Conservation (phyloP, 2,113 vertebrate genomes). For the Globicephala melas region DNA sequence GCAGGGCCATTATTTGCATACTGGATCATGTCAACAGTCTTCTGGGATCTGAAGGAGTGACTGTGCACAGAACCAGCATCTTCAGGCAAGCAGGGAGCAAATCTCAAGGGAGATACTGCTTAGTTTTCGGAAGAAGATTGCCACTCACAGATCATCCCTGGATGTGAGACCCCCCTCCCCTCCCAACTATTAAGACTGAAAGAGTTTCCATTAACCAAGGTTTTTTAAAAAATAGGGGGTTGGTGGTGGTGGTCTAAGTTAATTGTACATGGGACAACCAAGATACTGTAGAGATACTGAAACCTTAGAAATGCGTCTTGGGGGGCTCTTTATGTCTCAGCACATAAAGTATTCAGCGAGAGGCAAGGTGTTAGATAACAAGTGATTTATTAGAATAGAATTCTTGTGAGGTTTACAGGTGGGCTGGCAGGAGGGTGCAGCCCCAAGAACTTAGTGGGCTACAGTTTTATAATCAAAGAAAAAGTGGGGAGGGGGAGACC, state of each 20-base stretch:
- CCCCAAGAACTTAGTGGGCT: background rate
- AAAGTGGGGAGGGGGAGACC: background rate
- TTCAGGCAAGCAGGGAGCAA: background rate
- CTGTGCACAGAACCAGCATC: background rate
- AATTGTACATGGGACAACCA: background rate
- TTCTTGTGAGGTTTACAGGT: background rate
- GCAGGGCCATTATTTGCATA: background rate
- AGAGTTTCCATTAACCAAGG: background rate
- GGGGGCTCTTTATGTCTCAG: background rate
- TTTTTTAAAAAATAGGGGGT: background rate
- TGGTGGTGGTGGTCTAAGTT: background rate
- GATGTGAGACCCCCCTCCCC: background rate
- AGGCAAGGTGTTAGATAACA: background rate
- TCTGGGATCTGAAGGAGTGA: background rate
- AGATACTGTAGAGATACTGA: background rate
- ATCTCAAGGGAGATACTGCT: background rate
- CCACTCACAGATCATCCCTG: background rate
- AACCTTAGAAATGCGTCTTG: background rate
- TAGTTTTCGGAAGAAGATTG: background rate
- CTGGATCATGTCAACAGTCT: background rate
- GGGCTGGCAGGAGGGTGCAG: background rate
- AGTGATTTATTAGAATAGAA: background rate
- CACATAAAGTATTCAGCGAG: background rate
- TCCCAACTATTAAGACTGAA: background rate
- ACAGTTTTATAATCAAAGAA: background rate